A percentile compares a stretch with the other conserved stretches of the same genome.
These are phyloP conservation scores for Bombyx mori DNA, from an alignment of 1,140 invertebrate genomes.

Conservation along the genomic window DNA sequence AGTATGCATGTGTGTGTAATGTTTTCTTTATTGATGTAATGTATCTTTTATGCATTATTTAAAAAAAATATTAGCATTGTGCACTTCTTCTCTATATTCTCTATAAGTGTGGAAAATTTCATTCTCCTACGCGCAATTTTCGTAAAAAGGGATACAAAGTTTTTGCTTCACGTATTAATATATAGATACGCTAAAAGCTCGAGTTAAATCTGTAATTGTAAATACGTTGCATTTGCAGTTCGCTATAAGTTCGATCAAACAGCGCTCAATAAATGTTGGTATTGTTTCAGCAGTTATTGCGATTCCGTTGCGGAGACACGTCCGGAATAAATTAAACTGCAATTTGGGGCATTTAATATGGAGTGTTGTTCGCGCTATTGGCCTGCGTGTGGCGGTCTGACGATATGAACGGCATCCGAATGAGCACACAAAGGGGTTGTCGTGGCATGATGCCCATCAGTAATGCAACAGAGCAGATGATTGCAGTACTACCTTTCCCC, in stretches of 20 bases:
- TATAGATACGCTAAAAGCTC: no score
- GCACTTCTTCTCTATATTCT: no score
- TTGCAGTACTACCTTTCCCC: slow-evolving; percentile 27
- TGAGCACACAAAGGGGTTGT: slow-evolving; percentile 61
- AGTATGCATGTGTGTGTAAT: no score
- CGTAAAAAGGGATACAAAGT: no score
- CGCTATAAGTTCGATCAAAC: slow-evolving; percentile 29
- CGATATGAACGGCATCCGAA: slow-evolving; percentile 61
- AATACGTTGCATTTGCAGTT: no score
- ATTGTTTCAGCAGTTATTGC: slow-evolving; percentile 65
- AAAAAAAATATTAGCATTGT: no score
- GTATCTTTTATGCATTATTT: no score
- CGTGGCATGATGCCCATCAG: slow-evolving; percentile 25
- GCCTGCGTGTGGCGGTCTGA: slow-evolving; percentile 34
- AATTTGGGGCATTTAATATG: slow-evolving; percentile 67
- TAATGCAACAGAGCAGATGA: slow-evolving; percentile 54
- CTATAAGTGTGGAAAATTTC: no score
- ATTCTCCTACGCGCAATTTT: no score
- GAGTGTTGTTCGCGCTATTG: slow-evolving; percentile 60
- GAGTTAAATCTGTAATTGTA: no score
- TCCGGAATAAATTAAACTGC: slow-evolving; percentile 68
- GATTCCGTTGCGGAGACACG: slow-evolving; percentile 65
- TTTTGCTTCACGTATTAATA: no score
- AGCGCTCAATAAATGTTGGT: slow-evolving; percentile 41
- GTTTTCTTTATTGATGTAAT: no score